Evolutionary conservation across 2,113 vertebrate species (phyloP).

Genomic region (Procavia capensis): DNA sequence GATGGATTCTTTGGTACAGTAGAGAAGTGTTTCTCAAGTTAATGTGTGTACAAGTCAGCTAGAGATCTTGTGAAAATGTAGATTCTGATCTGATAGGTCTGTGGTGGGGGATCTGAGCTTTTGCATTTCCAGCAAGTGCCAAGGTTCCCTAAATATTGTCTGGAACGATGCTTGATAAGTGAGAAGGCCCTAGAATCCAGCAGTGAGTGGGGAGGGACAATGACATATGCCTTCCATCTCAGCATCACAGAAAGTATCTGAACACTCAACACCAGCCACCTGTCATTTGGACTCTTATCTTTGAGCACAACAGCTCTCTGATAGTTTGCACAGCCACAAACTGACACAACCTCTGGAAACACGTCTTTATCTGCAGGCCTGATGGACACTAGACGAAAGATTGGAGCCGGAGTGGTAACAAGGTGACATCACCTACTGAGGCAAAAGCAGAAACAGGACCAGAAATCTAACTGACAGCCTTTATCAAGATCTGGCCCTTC

Average conservation of each 20-base stretch:
- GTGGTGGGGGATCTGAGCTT: neutral
- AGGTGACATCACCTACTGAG: neutral
- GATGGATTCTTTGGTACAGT: neutral
- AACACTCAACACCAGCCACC: neutral
- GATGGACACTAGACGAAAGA: neutral
- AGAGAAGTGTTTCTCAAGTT: neutral
- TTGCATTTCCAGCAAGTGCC: neutral
- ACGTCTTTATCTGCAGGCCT: neutral
- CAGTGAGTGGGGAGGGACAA: neutral
- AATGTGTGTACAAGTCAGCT: neutral
- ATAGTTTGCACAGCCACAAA: neutral
- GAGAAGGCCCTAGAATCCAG: neutral
- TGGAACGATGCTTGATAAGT: neutral
- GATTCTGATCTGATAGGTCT: neutral
- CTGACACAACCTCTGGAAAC: neutral
- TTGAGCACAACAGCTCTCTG: neutral
- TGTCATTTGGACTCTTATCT: neutral
- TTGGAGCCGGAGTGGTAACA: neutral
- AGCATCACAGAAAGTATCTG: neutral
- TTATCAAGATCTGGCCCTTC: neutral
- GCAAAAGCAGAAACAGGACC: neutral
- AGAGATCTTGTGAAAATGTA: neutral
- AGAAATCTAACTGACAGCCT: neutral
- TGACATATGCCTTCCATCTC: neutral
- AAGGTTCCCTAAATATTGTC: neutral